Evolutionary conservation across 2,888 invertebrate genomes (phyloP).

Genomic region (Himalopsyche kuldschensis): DNA sequence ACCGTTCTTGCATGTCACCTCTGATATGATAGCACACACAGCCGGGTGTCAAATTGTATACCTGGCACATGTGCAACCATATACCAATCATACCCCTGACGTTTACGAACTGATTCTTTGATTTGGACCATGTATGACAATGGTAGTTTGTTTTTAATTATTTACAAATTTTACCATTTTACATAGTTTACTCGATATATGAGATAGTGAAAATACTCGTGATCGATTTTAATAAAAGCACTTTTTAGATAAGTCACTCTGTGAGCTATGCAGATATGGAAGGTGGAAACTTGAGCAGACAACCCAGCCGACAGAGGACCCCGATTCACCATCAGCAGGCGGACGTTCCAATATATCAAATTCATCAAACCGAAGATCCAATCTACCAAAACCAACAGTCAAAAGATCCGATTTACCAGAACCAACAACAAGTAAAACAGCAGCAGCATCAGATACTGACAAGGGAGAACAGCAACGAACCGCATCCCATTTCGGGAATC

Average conservation of each 20-base stretch:
- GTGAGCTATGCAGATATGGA: conserved; percentile 51
- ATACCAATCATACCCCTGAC: too few relatives aligned
- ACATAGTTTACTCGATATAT: too few relatives aligned
- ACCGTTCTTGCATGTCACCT: too few relatives aligned
- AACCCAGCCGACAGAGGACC: conserved; percentile 50
- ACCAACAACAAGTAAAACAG: conserved; percentile 46
- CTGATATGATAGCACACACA: too few relatives aligned
- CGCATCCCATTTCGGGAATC: conserved; percentile 7
- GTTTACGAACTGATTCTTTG: too few relatives aligned
- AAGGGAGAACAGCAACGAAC: conserved; percentile 34
- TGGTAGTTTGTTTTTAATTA: too few relatives aligned
- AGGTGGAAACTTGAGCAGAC: conserved; percentile 54
- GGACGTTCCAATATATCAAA: background rate
- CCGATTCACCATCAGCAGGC: background rate
- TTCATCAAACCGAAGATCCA: conserved; percentile 22
- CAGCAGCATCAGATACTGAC: conserved; percentile 46
- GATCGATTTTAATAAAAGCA: too few relatives aligned
- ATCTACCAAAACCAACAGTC: conserved; percentile 37
- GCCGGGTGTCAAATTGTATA: too few relatives aligned
- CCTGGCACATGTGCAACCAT: too few relatives aligned
- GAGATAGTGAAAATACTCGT: too few relatives aligned
- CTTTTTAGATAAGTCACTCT: conserved; percentile 52
- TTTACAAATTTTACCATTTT: too few relatives aligned
- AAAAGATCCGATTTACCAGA: conserved; percentile 49
- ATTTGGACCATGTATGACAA: too few relatives aligned